Base-by-base conservation (phyloP, 2,797 vertebrate species). In the Helostoma temminkii region DNA sequence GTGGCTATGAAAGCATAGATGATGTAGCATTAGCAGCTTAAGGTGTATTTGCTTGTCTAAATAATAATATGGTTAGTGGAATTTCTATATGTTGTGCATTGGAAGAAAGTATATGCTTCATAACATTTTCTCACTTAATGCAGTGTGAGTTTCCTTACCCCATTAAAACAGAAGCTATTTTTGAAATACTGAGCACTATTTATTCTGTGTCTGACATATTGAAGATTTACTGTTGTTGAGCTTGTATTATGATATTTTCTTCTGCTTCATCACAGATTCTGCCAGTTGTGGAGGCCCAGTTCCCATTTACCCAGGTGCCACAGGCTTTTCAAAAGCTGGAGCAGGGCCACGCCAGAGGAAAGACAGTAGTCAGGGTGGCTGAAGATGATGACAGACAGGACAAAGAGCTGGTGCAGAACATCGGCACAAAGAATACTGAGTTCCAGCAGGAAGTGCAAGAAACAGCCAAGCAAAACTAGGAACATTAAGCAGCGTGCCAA, bases 291-390 rank as follows among this genome's bases (percentile, higher is more conserved):
- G 96, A 99, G 76, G 83, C 96, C 75, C 93, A 95, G 47, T 98
- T 97, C 80, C 83, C 95, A 24, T 98, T 99, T 76, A 85, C 92
- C 71, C 90, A 98, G 86, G 96, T 99, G 70, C 98, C 97, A 41
- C 93, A 97, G 90, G 98, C 97, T 60, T 98, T 99, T 81, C 93
- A 93, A 89, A 98, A 97, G 88, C 32, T 98, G 87, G 97, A 99
- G 90, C 87, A 90, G 78, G 98, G 98, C 67, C 97, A 98, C 0
- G 96, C 97, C 49, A 93, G 97, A 67, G 98, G 98, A 47, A 99
- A 99, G 93, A 98, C 96, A 0, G 96, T 99, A 4, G 91, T 99
- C 28, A 82, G 78, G 22, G 92, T 98, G 36, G 50, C 85, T 6
- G 86, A 93, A 67, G 83, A 93, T 6, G 84, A 90, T 0, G 58